These are phyloP conservation scores for Cheilosia scutellata DNA, from an alignment of 2,888 invertebrate genomes.

Conservation along the genomic window DNA sequence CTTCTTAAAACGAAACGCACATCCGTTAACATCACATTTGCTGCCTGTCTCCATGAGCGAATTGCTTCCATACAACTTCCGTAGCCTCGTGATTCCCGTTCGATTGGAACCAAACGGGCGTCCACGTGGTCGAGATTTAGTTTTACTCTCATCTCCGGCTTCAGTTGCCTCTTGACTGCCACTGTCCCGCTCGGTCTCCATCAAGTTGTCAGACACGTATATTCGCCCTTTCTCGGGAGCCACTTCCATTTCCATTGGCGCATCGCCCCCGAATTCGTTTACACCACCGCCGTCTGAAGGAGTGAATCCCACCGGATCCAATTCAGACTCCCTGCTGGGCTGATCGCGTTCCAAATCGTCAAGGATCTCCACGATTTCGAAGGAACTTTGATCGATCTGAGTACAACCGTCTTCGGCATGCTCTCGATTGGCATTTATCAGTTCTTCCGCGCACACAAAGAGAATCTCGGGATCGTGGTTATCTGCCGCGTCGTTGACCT, in stretches of 20 bases:
- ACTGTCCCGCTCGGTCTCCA: slow-evolving; percentile 75
- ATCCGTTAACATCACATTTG: slow-evolving; percentile 81
- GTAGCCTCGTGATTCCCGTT: slow-evolving; percentile 80
- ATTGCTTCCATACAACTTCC: slow-evolving; percentile 76
- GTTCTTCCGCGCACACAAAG: slow-evolving; percentile 77
- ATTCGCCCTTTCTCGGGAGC: slow-evolving; percentile 81
- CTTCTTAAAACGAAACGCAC: slow-evolving; percentile 82
- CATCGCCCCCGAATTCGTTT: slow-evolving; percentile 27
- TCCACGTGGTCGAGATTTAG: slow-evolving; percentile 78
- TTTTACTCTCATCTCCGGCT: slow-evolving; percentile 2
- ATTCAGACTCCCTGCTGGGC: slow-evolving; percentile 58
- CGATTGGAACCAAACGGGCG: slow-evolving; percentile 82
- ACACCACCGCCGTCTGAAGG: background rate
- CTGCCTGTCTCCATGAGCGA: slow-evolving; percentile 77
- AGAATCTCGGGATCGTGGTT: slow-evolving; percentile 76
- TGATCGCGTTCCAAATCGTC: slow-evolving; percentile 75
- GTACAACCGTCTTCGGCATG: background rate
- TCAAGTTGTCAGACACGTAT: slow-evolving; percentile 83
- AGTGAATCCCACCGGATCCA: slow-evolving; percentile 34
- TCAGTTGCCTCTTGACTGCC: slow-evolving; percentile 46
- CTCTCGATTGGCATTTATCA: slow-evolving; percentile 75
- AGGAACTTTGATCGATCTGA: slow-evolving; percentile 43
- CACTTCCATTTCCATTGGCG: background rate
- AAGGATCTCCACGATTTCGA: slow-evolving; percentile 73
- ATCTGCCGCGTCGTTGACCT: slow-evolving; percentile 42